Conservation (phyloP, 2,888 invertebrate genomes). For the Hymenopus coronatus region DNA sequence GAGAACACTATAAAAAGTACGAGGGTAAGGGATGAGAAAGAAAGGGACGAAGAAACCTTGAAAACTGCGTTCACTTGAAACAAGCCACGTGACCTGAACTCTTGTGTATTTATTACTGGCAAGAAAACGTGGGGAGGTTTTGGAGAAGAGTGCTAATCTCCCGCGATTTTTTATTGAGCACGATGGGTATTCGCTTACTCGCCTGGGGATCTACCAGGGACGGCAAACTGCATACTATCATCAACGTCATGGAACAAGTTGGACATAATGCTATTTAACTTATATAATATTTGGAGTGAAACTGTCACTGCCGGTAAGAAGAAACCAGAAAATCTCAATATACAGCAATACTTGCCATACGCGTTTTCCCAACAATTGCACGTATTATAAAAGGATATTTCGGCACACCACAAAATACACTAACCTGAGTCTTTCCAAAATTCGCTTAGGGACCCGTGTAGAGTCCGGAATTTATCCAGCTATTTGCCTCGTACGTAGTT, state of each 20-base stretch:
- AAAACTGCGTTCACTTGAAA: background rate
- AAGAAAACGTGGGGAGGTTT: background rate
- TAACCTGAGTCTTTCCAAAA: no score
- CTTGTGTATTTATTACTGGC: background rate
- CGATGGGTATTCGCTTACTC: background rate
- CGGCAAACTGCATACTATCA: background rate
- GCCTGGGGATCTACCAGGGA: background rate
- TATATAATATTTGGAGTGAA: background rate
- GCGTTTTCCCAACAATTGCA: no score
- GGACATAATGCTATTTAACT: background rate
- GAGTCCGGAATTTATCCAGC: no score
- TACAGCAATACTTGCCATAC: no score
- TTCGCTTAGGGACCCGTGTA: no score
- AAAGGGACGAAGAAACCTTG: background rate
- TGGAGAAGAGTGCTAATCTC: background rate
- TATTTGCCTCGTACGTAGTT: no score
- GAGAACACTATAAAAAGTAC: conserved; percentile 16
- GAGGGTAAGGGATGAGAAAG: background rate
- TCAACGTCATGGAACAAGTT: background rate
- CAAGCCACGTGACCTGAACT: background rate
- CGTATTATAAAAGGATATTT: no score
- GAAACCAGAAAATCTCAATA: no score
- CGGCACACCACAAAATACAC: no score
- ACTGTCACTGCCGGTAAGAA: background rate
- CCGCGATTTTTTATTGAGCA: background rate